A percentile compares a stretch with the other conserved stretches of the same genome.
phyloP scores from a whole-genome alignment of 2,113 vertebrate genomes.

The Percopsis transmontana region DNA sequence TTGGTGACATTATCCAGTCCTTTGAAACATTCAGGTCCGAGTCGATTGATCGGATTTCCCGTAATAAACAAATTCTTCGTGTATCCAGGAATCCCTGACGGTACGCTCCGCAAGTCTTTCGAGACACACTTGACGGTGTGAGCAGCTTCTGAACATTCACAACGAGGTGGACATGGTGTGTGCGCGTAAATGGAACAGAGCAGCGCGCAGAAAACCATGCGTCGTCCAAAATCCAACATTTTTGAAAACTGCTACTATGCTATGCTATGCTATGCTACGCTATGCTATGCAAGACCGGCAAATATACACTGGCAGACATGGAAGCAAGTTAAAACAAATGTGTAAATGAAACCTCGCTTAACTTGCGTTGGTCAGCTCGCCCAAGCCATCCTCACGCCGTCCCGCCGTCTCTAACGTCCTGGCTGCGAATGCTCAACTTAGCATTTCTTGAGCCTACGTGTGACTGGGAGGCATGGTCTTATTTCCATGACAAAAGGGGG shows the following conservation, averaged over 20 bases:
- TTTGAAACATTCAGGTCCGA: conserved; percentile 70
- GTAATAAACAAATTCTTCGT: conserved; percentile 80
- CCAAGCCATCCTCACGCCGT: conserved; percentile 16
- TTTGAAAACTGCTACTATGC: conserved; percentile 11
- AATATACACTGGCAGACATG: neutral
- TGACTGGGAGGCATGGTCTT: conserved; percentile 47
- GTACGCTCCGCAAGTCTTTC: conserved; percentile 73
- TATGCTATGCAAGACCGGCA: neutral
- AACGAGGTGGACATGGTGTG: conserved; percentile 71
- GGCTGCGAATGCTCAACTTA: conserved; percentile 61
- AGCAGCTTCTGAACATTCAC: conserved; percentile 82
- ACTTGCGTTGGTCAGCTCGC: conserved; percentile 44
- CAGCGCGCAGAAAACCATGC: conserved; percentile 55
- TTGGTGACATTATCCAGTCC: conserved; percentile 77
- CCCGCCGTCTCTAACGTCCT: conserved; percentile 29
- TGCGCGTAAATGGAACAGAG: conserved; percentile 44
- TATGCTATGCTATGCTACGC: neutral
- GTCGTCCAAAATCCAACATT: conserved; percentile 57
- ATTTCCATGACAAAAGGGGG: conserved; percentile 73
- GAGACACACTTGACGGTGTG: conserved; percentile 82
- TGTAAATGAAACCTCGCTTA: neutral
- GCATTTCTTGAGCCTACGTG: conserved; percentile 57
- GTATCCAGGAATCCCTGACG: conserved; percentile 75
- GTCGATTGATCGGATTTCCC: conserved; percentile 70
- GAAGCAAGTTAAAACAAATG: neutral